Conservation (phyloP, 2,797 vertebrate genomes). For the Hypotaenidia philippensis region DNA sequence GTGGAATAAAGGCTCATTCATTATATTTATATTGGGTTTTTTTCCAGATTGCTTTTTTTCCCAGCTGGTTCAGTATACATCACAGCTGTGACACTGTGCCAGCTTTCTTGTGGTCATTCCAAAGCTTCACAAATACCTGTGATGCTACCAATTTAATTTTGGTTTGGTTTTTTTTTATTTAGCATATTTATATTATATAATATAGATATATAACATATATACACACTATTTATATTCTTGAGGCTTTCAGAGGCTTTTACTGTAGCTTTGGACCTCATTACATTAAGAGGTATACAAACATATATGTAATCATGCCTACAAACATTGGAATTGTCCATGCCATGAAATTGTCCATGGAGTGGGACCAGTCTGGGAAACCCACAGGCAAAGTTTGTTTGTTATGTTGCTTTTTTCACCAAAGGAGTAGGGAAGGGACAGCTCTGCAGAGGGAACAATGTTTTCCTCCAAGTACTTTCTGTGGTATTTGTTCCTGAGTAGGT, state of each 20-base stretch:
- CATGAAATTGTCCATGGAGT: background rate
- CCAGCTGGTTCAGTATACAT: conserved; percentile 17
- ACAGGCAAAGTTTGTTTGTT: background rate
- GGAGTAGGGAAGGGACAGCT: background rate
- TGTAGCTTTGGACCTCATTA: background rate
- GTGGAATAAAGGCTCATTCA: conserved; percentile 55
- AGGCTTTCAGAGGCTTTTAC: background rate
- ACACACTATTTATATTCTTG: background rate
- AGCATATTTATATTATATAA: background rate
- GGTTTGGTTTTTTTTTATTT: background rate
- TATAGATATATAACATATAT: too few species aligned
- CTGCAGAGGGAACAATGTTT: background rate
- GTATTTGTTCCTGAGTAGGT: background rate
- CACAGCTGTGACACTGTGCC: background rate
- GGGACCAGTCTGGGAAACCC: background rate
- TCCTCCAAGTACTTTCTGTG: background rate
- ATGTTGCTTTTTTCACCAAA: background rate
- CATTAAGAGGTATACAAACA: background rate
- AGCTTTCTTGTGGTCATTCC: background rate
- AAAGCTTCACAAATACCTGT: background rate
- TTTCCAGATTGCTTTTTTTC: conserved; percentile 48
- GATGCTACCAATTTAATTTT: background rate
- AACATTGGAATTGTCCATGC: background rate
- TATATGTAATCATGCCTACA: background rate
- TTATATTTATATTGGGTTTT: background rate